Percentiles rank a stretch among this genome's conserved stretches.
Conservation (phyloP, 1,140 invertebrate species). For the Orussus abietinus region DNA sequence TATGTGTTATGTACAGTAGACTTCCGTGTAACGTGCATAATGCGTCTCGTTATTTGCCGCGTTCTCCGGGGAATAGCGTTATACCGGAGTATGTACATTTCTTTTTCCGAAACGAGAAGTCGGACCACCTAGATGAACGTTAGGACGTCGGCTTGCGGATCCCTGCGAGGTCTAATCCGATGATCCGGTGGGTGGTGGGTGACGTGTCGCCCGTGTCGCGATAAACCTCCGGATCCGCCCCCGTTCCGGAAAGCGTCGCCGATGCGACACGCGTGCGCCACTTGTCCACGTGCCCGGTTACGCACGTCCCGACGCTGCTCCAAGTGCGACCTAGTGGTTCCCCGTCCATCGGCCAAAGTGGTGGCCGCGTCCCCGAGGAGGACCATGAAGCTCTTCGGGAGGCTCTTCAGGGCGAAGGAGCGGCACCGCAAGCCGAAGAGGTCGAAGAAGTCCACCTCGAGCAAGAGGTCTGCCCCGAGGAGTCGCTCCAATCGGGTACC, state of each 20-base stretch:
- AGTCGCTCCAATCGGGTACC: too few relatives aligned
- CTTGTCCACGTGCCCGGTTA: background rate
- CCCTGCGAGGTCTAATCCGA: conserved; percentile 18
- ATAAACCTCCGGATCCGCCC: conserved; percentile 21
- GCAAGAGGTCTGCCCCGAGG: conserved; percentile 14
- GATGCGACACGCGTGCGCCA: background rate
- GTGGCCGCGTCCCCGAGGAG: conserved; percentile 1
- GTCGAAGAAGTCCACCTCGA: conserved; percentile 17
- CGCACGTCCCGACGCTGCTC: background rate
- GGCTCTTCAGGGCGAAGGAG: conserved; percentile 22
- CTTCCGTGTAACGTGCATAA: too few relatives aligned
- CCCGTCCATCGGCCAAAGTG: conserved; percentile 21
- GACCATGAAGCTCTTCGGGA: conserved; percentile 31
- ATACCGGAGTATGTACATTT: too few relatives aligned
- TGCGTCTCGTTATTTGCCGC: too few relatives aligned
- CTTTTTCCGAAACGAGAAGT: too few relatives aligned
- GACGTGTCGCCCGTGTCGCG: conserved; percentile 11
- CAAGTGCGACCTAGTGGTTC: conserved; percentile 21
- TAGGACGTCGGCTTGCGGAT: too few relatives aligned
- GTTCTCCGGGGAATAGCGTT: too few relatives aligned
- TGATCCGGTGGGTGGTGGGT: conserved; percentile 19
- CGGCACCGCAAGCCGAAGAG: conserved; percentile 4
- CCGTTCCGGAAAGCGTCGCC: too few relatives aligned
- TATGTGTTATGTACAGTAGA: too few relatives aligned
- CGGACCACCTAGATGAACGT: too few relatives aligned